Percentiles rank a stretch among this genome's conserved stretches.
These are phyloP conservation scores for rabbit (Oryctolagus cuniculus) DNA, from an alignment of 2,113 vertebrate species.

Conservation along the genomic window DNA sequence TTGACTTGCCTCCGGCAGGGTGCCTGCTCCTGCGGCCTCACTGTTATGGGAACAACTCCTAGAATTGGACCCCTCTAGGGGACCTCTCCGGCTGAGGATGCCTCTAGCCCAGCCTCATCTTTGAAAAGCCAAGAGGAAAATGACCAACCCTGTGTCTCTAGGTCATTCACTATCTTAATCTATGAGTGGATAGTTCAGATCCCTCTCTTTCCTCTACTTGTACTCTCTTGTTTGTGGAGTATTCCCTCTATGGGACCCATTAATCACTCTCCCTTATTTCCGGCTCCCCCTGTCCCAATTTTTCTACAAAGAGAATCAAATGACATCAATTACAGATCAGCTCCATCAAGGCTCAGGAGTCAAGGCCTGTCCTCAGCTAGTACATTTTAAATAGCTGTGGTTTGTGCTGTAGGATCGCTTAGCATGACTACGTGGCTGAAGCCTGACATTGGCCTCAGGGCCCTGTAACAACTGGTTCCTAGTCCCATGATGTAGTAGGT, in stretches of 20 bases:
- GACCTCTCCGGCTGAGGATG: background rate
- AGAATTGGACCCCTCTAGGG: background rate
- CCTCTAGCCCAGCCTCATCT: background rate
- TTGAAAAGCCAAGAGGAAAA: background rate
- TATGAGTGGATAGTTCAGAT: background rate
- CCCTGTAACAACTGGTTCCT: background rate
- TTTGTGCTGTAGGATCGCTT: background rate
- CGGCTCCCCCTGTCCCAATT: background rate
- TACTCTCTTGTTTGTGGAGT: background rate
- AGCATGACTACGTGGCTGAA: background rate
- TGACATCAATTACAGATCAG: background rate
- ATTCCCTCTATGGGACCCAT: background rate
- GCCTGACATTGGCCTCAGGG: background rate
- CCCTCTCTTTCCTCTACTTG: background rate
- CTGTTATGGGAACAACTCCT: accelerated
- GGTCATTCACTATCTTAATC: background rate
- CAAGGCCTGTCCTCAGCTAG: background rate
- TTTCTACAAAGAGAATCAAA: background rate
- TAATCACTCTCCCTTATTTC: background rate
- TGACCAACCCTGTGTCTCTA: background rate
- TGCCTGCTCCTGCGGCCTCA: background rate
- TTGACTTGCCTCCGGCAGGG: background rate
- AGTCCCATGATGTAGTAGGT: background rate
- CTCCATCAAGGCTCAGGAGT: background rate
- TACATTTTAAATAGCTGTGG: background rate